Evolutionary conservation across 2,888 invertebrate species (phyloP).

Genomic region (Aquatica leii): DNA sequence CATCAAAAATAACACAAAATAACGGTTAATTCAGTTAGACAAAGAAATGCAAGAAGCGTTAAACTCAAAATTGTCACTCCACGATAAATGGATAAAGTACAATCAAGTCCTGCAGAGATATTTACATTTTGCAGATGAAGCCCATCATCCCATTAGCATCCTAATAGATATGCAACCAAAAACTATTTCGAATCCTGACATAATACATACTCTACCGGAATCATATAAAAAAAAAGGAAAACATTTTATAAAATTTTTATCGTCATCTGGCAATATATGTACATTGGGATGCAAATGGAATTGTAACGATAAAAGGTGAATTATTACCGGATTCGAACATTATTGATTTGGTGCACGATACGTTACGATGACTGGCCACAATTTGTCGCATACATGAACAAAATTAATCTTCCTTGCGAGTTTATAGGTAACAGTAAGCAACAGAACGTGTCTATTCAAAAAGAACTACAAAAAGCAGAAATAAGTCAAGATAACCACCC

Average conservation of each 20-base stretch:
- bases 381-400: no score
- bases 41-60: not conserved
- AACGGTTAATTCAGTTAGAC: not conserved
- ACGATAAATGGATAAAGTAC: not conserved
- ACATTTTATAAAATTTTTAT: not conserved
- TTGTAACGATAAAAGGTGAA: not conserved
- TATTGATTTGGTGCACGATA: no score
- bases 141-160: no score
- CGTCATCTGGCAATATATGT: not conserved
- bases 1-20: not conserved
- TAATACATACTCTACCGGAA: no score
- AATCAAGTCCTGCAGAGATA: not conserved
- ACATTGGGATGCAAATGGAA: not conserved
- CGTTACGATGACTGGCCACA: not conserved
- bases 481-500: no score
- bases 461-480: no score
- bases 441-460: no score
- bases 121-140: not conserved
- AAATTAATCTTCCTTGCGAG: no score
- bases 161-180: no score
- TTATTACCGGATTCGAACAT: no score
- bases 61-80: not conserved
- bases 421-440: no score
- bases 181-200: no score
- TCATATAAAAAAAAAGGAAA: not conserved